phyloP scores from a whole-genome alignment of 2,113 vertebrate genomes.

The Athene noctua region DNA sequence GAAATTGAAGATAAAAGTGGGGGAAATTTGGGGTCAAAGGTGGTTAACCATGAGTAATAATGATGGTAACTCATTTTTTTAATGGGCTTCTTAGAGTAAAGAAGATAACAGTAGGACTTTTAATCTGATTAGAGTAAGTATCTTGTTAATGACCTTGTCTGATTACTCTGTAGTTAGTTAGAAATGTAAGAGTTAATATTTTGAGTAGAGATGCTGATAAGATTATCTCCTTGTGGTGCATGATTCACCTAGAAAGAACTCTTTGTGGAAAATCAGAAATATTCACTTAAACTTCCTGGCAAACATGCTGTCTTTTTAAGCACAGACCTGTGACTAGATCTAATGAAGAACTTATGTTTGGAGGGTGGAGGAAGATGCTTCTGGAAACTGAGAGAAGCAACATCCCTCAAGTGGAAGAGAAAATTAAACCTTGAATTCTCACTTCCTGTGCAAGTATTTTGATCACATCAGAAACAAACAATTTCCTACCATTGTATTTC shows the following conservation, averaged over 20 bases:
- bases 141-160: slow-evolving; percentile 16
- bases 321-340: neutral
- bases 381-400: neutral
- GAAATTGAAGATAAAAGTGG: neutral
- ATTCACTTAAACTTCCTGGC: neutral
- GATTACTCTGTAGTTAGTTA: neutral
- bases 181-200: neutral
- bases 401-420: neutral
- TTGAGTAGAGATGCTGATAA: neutral
- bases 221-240: neutral
- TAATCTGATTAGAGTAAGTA: slow-evolving; percentile 37
- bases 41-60: neutral
- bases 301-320: neutral
- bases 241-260: neutral
- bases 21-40: neutral
- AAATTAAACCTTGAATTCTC: neutral
- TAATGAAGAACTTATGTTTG: neutral
- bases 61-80: neutral
- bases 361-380: neutral
- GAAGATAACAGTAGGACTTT: neutral
- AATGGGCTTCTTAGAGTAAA: slow-evolving; percentile 42
- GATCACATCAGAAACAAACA: neutral
- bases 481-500: neutral
- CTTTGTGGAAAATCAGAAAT: neutral
- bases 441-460: neutral